These are phyloP conservation scores for Penaeus vannamei DNA, from an alignment of 1,140 invertebrate species.

Conservation along the genomic window DNA sequence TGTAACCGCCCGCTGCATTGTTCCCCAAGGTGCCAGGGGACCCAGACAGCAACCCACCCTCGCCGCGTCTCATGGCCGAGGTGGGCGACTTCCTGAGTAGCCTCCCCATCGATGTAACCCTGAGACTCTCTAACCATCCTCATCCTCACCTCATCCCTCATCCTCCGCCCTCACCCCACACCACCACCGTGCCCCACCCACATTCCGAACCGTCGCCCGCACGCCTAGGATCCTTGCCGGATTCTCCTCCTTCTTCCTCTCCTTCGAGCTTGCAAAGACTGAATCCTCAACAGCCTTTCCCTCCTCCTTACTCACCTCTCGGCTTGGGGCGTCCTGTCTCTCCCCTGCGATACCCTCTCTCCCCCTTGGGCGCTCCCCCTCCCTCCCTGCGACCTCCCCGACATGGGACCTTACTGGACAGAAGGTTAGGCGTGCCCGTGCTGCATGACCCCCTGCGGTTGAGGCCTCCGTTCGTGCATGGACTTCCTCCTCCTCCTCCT, in stretches of 20 bases:
- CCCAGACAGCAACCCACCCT: not conserved
- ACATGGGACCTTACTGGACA: not conserved
- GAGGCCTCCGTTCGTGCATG: no score
- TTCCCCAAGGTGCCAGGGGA: not conserved
- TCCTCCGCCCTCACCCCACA: not conserved
- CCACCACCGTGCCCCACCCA: not conserved
- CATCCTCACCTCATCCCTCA: not conserved
- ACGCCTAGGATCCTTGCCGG: not conserved
- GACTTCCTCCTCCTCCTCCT: not conserved
- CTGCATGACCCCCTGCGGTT: no score
- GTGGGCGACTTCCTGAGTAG: slow-evolving; percentile 34
- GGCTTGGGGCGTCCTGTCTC: not conserved
- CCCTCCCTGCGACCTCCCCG: not conserved
- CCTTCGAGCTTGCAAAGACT: not conserved
- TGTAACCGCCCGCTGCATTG: no score
- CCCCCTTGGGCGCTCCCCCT: not conserved
- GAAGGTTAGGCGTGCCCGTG: no score
- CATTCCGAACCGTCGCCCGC: not conserved
- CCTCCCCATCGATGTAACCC: slow-evolving; percentile 41
- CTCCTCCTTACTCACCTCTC: not conserved
- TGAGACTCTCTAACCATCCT: slow-evolving; percentile 37
- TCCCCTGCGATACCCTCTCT: not conserved
- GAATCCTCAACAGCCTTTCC: not conserved
- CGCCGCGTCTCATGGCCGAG: slow-evolving; percentile 43
- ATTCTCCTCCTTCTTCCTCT: not conserved